A percentile compares a stretch with the other conserved stretches of the same genome.
Conservation (phyloP, 2,113 vertebrate species). For the Crocuta crocuta region DNA sequence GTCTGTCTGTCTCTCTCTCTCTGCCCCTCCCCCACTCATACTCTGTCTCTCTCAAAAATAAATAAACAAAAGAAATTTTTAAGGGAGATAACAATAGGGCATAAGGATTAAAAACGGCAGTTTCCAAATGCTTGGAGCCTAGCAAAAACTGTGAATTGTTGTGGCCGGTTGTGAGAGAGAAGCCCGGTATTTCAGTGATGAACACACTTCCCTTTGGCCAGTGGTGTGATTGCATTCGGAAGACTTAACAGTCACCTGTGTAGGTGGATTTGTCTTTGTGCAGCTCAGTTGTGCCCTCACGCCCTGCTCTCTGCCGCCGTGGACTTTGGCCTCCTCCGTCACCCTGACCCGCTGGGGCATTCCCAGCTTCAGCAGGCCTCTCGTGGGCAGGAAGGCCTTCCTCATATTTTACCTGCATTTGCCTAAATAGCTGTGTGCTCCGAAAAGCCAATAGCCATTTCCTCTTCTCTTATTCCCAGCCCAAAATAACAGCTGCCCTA, state of each 20-base stretch:
- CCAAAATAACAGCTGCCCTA: not conserved
- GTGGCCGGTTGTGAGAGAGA: not conserved
- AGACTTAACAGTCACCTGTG: not conserved
- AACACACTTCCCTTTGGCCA: not conserved
- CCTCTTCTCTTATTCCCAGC: not conserved
- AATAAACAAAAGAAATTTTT: too few species aligned
- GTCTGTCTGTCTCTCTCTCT: too few species aligned
- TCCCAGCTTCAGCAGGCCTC: not conserved
- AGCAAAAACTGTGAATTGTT: not conserved
- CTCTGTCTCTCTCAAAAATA: too few species aligned
- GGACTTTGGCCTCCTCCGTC: not conserved
- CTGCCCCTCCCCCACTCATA: too few species aligned
- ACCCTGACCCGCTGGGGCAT: not conserved
- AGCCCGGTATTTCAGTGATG: not conserved
- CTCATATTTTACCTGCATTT: not conserved
- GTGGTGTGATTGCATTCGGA: not conserved
- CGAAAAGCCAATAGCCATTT: not conserved
- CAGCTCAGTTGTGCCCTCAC: not conserved
- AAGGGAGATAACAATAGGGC: not conserved
- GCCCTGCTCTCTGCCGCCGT: too few species aligned
- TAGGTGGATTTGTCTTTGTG: not conserved
- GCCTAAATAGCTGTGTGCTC: not conserved
- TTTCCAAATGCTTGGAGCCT: not conserved
- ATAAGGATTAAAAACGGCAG: conserved; percentile 31
- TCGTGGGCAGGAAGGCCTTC: not conserved